Conservation (phyloP, 2,888 invertebrate genomes). For the Lypha dubia region DNA sequence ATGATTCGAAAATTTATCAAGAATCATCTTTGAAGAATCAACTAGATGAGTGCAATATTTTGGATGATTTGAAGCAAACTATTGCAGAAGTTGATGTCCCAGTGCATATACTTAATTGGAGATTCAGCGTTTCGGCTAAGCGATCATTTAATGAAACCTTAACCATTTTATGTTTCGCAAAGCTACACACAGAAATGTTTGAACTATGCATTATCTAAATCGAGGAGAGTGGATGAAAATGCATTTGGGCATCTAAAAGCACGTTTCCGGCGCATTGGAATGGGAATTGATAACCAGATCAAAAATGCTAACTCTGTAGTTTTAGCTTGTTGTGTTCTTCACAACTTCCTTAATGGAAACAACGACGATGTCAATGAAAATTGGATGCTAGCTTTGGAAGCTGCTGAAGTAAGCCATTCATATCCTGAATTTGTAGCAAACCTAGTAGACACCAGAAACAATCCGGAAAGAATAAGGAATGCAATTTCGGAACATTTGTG, state of each 20-base stretch:
- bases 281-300: constrained; percentile 40
- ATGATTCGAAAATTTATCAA: constrained; percentile 38
- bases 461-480: constrained; percentile 33
- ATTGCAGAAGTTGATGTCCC: constrained; percentile 26
- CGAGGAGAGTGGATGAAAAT: too few species aligned
- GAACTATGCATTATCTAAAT: constrained; percentile 50
- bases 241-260: constrained; percentile 46
- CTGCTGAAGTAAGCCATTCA: constrained; percentile 21
- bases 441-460: constrained; percentile 20
- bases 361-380: constrained; percentile 29
- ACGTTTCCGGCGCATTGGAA: constrained; percentile 33
- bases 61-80: constrained; percentile 12
- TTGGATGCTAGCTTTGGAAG: constrained; percentile 35
- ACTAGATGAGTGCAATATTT: constrained; percentile 2
- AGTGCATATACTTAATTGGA: neutral
- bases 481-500: constrained; percentile 32
- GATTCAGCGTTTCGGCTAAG: constrained; percentile 36
- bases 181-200: constrained; percentile 26
- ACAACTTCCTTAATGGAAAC: constrained; percentile 30
- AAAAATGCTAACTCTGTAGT: too few species aligned
- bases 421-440: constrained; percentile 3
- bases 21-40: constrained; percentile 30
- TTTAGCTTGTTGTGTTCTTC: too few species aligned
- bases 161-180: constrained; percentile 35
- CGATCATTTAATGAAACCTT: constrained; percentile 38